Conservation (phyloP, 2,797 vertebrate species). For the Notamacropus eugenii region DNA sequence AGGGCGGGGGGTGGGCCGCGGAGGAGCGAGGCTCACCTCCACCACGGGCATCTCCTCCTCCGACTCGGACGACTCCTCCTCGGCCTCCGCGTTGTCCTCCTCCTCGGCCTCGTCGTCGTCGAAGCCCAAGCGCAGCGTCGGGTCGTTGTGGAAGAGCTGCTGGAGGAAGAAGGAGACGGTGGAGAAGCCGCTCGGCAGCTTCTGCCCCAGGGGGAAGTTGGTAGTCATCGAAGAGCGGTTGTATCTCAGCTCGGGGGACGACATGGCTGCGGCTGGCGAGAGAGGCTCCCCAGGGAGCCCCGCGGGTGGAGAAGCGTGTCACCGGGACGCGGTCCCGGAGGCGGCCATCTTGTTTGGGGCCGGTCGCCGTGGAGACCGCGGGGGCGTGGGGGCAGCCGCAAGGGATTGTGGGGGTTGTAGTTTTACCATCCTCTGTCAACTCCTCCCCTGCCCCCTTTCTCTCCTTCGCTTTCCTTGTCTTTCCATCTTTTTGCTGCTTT, state of each 20-base stretch:
- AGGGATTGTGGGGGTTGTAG: conserved; percentile 74
- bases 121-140: conserved; percentile 18
- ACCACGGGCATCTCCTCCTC: conserved; percentile 62
- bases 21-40: conserved; percentile 75
- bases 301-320: fast-evolving
- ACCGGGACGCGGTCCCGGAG: fast-evolving
- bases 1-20: fast-evolving
- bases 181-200: background rate
- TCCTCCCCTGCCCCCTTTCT: no score
- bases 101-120: background rate
- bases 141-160: conserved; percentile 32
- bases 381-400: background rate
- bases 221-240: background rate
- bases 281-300: fast-evolving
- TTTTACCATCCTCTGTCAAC: background rate
- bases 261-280: fast-evolving
- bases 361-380: conserved; percentile 74
- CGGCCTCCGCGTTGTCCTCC: conserved; percentile 10
- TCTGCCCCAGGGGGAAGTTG: conserved; percentile 6
- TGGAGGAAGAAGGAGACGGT: conserved; percentile 62
- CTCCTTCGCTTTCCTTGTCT: fast-evolving
- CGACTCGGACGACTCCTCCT: conserved; percentile 55
- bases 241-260: background rate
- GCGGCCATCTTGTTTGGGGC: conserved; percentile 79
- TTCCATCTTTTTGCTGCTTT: background rate